phyloP scores from a whole-genome alignment of 2,113 vertebrate genomes.

The Ornithorhynchus anatinus region DNA sequence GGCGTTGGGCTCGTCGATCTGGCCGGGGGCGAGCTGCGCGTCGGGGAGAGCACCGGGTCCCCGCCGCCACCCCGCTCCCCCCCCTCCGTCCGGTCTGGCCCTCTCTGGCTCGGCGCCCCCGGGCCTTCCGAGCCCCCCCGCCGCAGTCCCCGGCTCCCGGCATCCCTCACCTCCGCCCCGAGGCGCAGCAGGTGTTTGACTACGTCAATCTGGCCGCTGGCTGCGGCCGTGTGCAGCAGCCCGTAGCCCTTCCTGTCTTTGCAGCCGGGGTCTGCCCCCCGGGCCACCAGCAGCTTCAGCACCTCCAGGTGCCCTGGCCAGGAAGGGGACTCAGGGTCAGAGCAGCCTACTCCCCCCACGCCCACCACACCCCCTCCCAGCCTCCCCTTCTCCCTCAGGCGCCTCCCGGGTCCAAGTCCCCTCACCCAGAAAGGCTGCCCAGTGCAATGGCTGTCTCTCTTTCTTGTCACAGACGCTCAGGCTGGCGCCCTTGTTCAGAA shows the following conservation, averaged over 20 bases:
- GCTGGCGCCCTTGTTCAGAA: conserved; percentile 89
- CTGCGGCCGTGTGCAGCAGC: conserved; percentile 89
- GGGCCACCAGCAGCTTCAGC: conserved; percentile 88
- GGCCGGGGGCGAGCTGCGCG: not conserved
- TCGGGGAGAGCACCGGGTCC: not conserved
- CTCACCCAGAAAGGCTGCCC: conserved; percentile 91
- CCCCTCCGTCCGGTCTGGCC: not conserved
- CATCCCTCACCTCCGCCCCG: conserved; percentile 83
- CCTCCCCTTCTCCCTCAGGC: not conserved
- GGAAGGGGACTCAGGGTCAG: not conserved
- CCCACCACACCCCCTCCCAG: not conserved
- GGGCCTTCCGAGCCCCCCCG: not conserved
- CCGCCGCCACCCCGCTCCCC: not conserved
- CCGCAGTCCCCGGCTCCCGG: not conserved
- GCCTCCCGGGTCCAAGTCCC: not conserved
- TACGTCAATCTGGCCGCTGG: conserved; percentile 86
- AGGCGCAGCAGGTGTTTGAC: conserved; percentile 87
- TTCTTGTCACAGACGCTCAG: conserved; percentile 89
- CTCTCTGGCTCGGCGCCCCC: too few species aligned
- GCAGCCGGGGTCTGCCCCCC: conserved; percentile 82
- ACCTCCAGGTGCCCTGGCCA: conserved; percentile 87
- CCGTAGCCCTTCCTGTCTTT: conserved; percentile 93
- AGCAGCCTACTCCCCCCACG: not conserved
- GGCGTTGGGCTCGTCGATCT: conserved; percentile 89
- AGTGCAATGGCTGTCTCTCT: conserved; percentile 91